Conservation (phyloP, 2,113 vertebrate genomes). For the Crypturellus undulatus region DNA sequence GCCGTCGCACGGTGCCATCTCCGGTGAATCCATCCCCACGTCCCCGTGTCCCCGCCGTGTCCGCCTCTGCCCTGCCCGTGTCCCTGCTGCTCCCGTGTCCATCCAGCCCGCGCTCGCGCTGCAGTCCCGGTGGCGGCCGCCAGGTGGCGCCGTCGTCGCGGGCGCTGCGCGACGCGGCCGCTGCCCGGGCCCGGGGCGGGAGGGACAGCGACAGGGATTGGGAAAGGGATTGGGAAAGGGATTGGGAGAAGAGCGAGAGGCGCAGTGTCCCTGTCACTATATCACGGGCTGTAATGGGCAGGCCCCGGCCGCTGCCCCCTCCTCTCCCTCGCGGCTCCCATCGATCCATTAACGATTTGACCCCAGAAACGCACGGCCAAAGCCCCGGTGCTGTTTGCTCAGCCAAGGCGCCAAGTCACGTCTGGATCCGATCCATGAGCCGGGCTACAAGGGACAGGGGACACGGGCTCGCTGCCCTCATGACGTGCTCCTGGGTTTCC, state of each 20-base stretch:
- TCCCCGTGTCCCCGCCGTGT: no score
- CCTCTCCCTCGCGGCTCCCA: background rate
- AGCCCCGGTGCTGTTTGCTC: conserved; percentile 59
- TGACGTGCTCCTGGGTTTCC: no score
- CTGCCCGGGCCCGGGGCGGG: background rate
- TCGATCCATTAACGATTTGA: conserved; percentile 50
- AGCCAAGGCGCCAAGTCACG: conserved; percentile 18
- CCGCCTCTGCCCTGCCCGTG: background rate
- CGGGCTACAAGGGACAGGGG: background rate
- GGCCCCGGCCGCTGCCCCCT: background rate
- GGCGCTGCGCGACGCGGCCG: background rate
- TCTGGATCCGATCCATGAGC: conserved; percentile 46
- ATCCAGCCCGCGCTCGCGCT: no score
- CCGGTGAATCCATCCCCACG: fast-evolving
- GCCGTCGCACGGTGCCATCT: background rate
- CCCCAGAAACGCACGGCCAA: conserved; percentile 44
- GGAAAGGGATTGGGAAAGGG: no score
- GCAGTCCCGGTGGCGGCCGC: background rate
- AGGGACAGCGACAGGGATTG: no score
- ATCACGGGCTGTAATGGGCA: background rate
- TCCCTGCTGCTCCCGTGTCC: background rate
- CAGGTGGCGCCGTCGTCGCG: conserved; percentile 1
- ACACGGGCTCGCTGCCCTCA: no score
- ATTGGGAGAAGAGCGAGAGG: no score
- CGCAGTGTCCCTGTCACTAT: background rate